Evolutionary conservation across 2,888 invertebrate genomes (phyloP).

Genomic region (Dichetophora obliterata): DNA sequence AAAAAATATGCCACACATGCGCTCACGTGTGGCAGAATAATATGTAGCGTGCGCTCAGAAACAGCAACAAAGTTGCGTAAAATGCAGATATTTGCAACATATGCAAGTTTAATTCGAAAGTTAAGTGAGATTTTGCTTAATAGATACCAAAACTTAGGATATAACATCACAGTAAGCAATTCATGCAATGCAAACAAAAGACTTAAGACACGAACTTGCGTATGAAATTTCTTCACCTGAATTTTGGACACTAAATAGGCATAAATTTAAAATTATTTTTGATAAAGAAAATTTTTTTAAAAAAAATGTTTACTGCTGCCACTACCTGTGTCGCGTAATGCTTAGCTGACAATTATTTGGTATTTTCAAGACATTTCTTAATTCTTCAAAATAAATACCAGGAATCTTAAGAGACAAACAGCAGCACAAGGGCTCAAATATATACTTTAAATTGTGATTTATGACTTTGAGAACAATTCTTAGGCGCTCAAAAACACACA

Average conservation of each 20-base stretch:
- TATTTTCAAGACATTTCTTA: too few species aligned
- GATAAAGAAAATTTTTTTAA: not conserved
- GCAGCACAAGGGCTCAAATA: not conserved
- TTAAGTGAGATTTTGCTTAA: not conserved
- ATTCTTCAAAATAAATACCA: not conserved
- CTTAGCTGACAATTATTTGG: too few species aligned
- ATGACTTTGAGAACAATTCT: not conserved
- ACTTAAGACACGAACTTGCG: not conserved
- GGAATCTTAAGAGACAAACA: not conserved
- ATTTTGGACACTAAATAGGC: not conserved
- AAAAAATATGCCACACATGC: too few species aligned
- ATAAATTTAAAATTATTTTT: not conserved
- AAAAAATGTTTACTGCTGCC: not conserved
- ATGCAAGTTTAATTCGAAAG: not conserved
- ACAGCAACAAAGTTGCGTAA: too few species aligned
- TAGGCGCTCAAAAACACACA: not conserved
- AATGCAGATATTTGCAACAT: not conserved
- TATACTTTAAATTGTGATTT: constrained; percentile 17
- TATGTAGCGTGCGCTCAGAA: too few species aligned
- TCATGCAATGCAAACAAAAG: not conserved
- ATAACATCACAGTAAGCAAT: too few species aligned
- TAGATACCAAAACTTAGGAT: not conserved
- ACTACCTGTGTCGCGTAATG: not conserved
- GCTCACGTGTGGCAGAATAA: too few species aligned
- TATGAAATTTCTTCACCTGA: not conserved